Evolutionary conservation across 1,140 invertebrate species (phyloP), one percentile per base, ranked within the genome.

Genomic region (Cryptotermes secundus): DNA sequence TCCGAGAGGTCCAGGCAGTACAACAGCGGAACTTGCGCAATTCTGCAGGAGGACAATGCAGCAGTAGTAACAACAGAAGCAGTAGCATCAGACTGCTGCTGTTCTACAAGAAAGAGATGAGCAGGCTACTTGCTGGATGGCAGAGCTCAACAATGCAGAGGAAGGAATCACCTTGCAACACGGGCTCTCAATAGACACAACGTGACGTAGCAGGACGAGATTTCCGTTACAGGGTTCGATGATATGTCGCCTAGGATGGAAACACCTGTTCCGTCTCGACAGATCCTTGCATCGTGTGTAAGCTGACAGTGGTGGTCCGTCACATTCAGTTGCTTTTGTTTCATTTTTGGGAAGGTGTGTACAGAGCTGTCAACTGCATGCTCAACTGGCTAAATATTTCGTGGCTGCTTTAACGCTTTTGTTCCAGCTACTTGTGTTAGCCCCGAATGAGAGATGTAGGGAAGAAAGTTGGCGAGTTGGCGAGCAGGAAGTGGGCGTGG

Each of bases 41-140:
- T 79, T 83, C 59, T 83, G 83, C 83, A 83, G 53, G 59, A 83
- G 83, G 83, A 83, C 83, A 83, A 83, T 83, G 83, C 83, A 65
- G 83, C 83, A 72, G 38, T 53, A 81, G 80, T 72, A 72, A 81
- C 80, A 81, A 81, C 80, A 81, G 80, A 38, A 81, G 80, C n/a
- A 81, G 22, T 81, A 38, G 80, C 34, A 72, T 72, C 59, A n/a
- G 59, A 72, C 59, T 72, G 59, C 59, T 72, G 59, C 26, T 72
- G 59, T 72, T 72, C 26, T 72, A 72, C 59, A 72, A 72, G 59
- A 72, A 72, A 72, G 59, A 72, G 59, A 72, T 72, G 59, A 72
- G 31, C 59, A 72, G 59, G 59, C 59, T 72, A 72, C 59, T 72
- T 72, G 59, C 59, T 72, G 59, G 59, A 72, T 72, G 59, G n/a